Percentiles rank a stretch among this genome's conserved stretches.
These are phyloP conservation scores for Osmerus eperlanus DNA, from an alignment of 2,113 vertebrate species.

Conservation along the genomic window DNA sequence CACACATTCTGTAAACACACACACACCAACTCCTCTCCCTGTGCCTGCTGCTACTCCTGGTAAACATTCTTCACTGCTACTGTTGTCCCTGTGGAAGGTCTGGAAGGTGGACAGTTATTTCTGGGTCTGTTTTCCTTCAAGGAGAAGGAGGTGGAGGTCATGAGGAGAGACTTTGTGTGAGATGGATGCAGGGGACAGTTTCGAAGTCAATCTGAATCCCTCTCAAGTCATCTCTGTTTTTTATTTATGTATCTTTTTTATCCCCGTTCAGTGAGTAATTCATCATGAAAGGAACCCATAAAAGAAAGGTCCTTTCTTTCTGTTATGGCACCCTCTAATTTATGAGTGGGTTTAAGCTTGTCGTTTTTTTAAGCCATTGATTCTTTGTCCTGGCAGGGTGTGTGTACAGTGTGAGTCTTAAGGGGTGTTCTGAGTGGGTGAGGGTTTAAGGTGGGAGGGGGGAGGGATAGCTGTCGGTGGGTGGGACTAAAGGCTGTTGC, in stretches of 20 bases:
- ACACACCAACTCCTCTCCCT: constrained; percentile 1
- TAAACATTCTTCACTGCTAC: constrained; percentile 20
- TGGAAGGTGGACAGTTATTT: neutral
- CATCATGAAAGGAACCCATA: too few species aligned
- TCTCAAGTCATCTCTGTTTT: too few species aligned
- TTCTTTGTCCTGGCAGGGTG: neutral
- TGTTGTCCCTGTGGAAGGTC: constrained; percentile 10
- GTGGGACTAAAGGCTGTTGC: constrained; percentile 33
- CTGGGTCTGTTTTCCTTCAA: neutral
- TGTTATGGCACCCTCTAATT: too few species aligned
- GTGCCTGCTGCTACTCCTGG: constrained; percentile 10
- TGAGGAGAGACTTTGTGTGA: neutral
- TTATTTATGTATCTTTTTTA: too few species aligned
- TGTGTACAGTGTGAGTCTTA: neutral
- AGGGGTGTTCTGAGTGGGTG: constrained; percentile 6
- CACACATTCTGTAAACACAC: constrained; percentile 14
- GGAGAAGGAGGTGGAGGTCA: neutral
- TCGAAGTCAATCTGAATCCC: neutral
- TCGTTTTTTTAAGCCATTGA: neutral
- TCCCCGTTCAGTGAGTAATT: too few species aligned
- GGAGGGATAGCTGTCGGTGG: constrained; percentile 34
- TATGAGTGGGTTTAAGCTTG: too few species aligned
- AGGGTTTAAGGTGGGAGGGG: constrained; percentile 14
- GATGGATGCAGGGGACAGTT: neutral
- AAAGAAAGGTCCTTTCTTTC: too few species aligned